Evolutionary conservation across 2,888 invertebrate genomes (phyloP).

Genomic region (Balanococcus diminutus): DNA sequence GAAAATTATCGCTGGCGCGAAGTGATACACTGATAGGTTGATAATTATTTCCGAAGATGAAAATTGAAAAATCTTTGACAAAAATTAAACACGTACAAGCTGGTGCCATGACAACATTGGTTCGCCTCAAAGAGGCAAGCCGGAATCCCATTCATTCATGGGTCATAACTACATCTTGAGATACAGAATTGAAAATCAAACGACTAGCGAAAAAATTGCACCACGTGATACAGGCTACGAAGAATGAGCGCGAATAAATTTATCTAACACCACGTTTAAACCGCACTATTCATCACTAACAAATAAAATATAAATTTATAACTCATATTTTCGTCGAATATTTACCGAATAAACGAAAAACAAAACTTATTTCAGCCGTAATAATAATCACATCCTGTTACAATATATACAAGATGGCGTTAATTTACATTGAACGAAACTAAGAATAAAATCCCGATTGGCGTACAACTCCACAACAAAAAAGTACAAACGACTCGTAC

Average conservation of each 20-base stretch:
- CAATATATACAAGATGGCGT: constrained; percentile 51
- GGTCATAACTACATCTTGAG: constrained; percentile 50
- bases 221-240: constrained; percentile 51
- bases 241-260: constrained; percentile 47
- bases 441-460: constrained; percentile 36
- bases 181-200: neutral
- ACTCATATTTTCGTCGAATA: neutral
- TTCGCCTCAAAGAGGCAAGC: constrained; percentile 55
- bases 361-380: constrained; percentile 33
- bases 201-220: constrained; percentile 31
- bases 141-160: constrained; percentile 56
- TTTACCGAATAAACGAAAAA: neutral
- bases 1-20: constrained; percentile 46
- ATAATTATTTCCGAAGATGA: constrained; percentile 18
- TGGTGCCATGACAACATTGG: constrained; percentile 56
- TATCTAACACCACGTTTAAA: constrained; percentile 46
- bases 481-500: constrained; percentile 30
- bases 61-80: constrained; percentile 45
- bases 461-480: constrained; percentile 37
- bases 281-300: neutral
- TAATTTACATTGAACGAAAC: constrained; percentile 39
- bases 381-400: constrained; percentile 36
- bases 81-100: constrained; percentile 53
- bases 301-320: constrained; percentile 15
- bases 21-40: constrained; percentile 36